Percentiles rank a stretch among this genome's conserved stretches.
These are phyloP conservation scores for Phalacrocorax carbo DNA, from an alignment of 2,113 vertebrate genomes.

Conservation along the genomic window DNA sequence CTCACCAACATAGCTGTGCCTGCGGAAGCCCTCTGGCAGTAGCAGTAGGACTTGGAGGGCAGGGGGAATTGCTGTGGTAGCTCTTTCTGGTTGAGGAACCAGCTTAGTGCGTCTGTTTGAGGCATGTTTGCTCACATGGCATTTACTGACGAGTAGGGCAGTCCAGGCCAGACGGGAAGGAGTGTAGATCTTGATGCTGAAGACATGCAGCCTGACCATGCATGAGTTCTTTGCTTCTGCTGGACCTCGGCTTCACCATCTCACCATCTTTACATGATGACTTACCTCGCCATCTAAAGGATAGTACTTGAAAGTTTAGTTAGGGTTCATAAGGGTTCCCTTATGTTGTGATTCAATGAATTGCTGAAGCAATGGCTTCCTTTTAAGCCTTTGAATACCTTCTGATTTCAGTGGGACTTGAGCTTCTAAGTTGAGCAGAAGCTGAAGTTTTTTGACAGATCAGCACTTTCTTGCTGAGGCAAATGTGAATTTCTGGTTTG, in stretches of 20 bases:
- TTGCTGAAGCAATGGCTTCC: background rate
- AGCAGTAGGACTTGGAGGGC: background rate
- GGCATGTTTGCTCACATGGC: background rate
- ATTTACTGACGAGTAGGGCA: background rate
- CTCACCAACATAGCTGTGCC: background rate
- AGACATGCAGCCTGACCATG: background rate
- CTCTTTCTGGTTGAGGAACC: background rate
- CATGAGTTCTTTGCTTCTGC: background rate
- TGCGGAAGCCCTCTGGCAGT: background rate
- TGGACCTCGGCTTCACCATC: background rate
- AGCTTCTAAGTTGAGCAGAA: background rate
- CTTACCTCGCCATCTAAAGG: background rate
- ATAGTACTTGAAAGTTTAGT: background rate
- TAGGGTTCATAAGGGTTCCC: background rate
- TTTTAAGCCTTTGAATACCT: background rate
- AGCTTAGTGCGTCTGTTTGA: background rate
- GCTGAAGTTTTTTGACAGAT: background rate
- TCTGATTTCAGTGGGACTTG: background rate
- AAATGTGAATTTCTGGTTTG: background rate
- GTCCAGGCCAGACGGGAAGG: background rate
- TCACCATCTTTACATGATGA: background rate
- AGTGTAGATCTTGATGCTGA: background rate
- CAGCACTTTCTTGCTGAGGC: background rate
- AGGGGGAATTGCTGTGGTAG: accelerated
- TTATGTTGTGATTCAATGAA: background rate